Evolutionary conservation across 2,797 vertebrate species (phyloP).

Genomic region (Sphenopsis melanotis): DNA sequence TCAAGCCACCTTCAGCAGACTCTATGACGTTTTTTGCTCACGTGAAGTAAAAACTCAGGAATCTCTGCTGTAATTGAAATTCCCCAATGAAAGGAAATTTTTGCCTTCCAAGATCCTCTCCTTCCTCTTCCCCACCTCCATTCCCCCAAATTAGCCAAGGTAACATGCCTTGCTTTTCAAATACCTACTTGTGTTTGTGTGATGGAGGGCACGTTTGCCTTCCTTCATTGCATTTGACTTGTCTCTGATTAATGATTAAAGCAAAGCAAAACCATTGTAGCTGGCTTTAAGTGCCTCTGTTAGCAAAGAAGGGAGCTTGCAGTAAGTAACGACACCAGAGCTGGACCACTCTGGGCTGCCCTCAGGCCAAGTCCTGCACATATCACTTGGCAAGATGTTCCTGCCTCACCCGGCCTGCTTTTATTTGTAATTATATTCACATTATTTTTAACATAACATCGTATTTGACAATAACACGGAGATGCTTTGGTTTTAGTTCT

Average conservation of each 20-base stretch:
- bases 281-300: not conserved
- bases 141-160: not conserved
- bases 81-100: not conserved
- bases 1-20: not conserved
- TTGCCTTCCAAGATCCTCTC: not conserved
- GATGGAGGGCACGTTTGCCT: fast-evolving
- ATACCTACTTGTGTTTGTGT: not conserved
- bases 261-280: not conserved
- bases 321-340: not conserved
- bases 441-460: not conserved
- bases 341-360: not conserved
- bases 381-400: not conserved
- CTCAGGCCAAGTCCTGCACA: not conserved
- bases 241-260: not conserved
- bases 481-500: constrained; percentile 1
- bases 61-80: not conserved
- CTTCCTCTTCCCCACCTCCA: not conserved
- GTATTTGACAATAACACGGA: not conserved
- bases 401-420: not conserved
- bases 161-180: not conserved
- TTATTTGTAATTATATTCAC: not conserved
- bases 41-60: not conserved
- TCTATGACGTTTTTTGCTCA: not conserved
- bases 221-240: not conserved
- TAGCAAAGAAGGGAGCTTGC: not conserved